A percentile compares a stretch with the other conserved stretches of the same genome.
Evolutionary conservation across 2,113 vertebrate genomes (phyloP).

Genomic region (Dipodomys ordii): DNA sequence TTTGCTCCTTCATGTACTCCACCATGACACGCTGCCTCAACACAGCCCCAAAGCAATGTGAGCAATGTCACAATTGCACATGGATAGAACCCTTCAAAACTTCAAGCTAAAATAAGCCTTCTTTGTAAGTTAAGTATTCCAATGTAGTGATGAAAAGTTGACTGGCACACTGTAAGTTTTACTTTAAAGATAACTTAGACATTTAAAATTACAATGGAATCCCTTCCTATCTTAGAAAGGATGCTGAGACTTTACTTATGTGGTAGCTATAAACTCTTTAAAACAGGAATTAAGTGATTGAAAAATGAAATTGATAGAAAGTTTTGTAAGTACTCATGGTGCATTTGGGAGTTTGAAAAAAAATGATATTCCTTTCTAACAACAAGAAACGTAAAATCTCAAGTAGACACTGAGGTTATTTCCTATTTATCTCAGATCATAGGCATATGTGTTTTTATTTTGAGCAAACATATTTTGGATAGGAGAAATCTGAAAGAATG

Average conservation of each 20-base stretch:
- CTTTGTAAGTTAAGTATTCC: neutral
- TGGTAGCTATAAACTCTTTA: constrained; percentile 4
- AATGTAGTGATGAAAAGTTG: neutral
- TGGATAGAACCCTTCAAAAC: neutral
- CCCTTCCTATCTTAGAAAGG: neutral
- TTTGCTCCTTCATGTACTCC: neutral
- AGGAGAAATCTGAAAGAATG: constrained; percentile 61
- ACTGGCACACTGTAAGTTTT: neutral
- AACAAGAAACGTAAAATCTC: constrained; percentile 27
- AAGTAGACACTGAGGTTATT: neutral
- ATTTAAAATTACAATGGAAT: neutral
- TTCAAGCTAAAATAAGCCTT: neutral
- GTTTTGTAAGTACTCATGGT: constrained; percentile 43
- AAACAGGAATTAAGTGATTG: constrained; percentile 26
- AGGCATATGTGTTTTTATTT: constrained; percentile 62
- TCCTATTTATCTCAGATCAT: constrained; percentile 57
- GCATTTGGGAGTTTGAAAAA: constrained; percentile 51
- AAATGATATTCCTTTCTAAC: constrained; percentile 28
- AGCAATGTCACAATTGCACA: neutral
- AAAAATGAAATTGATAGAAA: constrained; percentile 3
- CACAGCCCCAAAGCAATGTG: neutral
- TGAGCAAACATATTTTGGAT: constrained; percentile 42
- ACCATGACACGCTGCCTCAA: neutral
- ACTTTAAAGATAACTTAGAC: neutral
- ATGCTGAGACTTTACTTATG: neutral